phyloP scores from a whole-genome alignment of 2,797 vertebrate species.

The Lophotriccus pileatus region DNA sequence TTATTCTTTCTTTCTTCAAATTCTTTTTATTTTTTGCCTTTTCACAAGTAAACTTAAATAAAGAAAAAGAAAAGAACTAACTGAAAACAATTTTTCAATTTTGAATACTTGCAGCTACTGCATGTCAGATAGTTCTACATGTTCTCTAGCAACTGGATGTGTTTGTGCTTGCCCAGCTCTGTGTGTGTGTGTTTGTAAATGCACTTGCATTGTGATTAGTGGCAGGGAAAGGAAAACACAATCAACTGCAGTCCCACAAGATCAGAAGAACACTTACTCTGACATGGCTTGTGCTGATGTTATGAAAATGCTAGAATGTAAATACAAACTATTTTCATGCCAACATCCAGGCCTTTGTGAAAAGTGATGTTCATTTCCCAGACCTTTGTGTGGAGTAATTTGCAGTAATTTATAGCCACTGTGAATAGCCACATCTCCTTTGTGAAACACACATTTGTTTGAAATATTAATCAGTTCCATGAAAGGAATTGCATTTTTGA shows the following conservation, averaged over 20 bases:
- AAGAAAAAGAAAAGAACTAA: background rate
- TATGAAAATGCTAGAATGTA: constrained; percentile 52
- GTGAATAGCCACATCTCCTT: constrained; percentile 40
- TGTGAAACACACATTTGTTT: constrained; percentile 20
- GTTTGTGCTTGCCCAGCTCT: background rate
- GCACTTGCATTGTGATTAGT: background rate
- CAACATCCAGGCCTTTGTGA: background rate
- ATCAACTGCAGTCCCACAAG: background rate
- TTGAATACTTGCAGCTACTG: background rate
- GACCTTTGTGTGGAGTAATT: background rate
- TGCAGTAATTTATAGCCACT: constrained; percentile 14
- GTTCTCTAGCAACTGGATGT: background rate
- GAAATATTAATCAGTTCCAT: constrained; percentile 44
- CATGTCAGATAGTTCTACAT: background rate
- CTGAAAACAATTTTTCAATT: background rate
- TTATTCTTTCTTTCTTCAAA: background rate
- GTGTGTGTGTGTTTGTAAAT: background rate
- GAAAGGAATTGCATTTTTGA: constrained; percentile 23
- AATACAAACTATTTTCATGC: constrained; percentile 43
- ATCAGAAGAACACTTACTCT: background rate
- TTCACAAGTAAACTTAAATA: background rate
- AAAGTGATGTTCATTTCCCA: constrained; percentile 13
- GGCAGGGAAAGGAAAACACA: background rate
- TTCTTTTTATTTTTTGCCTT: background rate
- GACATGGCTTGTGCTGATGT: background rate